Evolutionary conservation across 2,113 vertebrate species (phyloP).

Genomic region (Athene noctua): DNA sequence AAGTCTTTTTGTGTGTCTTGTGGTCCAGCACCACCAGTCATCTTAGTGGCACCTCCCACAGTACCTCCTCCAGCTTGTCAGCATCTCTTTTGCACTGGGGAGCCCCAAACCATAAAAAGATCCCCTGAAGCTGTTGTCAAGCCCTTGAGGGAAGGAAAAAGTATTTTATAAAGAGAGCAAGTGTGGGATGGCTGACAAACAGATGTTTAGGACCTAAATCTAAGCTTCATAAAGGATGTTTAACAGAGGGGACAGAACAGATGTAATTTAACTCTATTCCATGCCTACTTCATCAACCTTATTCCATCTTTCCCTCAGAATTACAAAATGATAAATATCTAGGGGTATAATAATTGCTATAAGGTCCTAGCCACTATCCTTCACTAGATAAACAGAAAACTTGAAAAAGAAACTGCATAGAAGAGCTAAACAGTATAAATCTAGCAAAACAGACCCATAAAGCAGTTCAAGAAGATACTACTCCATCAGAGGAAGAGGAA

Average conservation of each 20-base stretch:
- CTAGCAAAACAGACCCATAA: not conserved
- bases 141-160: not conserved
- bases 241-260: not conserved
- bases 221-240: not conserved
- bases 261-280: not conserved
- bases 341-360: not conserved
- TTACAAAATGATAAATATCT: not conserved
- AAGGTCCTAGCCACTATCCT: not conserved
- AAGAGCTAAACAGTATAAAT: not conserved
- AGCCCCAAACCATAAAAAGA: not conserved
- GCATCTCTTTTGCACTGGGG: not conserved
- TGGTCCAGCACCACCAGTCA: no score
- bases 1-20: not conserved
- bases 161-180: not conserved
- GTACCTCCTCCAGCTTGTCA: not conserved
- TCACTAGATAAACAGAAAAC: not conserved
- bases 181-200: not conserved
- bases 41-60: not conserved
- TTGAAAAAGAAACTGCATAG: not conserved
- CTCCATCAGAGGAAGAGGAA: not conserved
- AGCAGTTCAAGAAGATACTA: not conserved
- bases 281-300: not conserved
- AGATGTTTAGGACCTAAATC: not conserved
- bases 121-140: not conserved
- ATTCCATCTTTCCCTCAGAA: rapidly evolving